Evolutionary conservation across 2,113 vertebrate species (phyloP), one percentile per base, ranked within the genome.

Genomic region (Heterotis niloticus): DNA sequence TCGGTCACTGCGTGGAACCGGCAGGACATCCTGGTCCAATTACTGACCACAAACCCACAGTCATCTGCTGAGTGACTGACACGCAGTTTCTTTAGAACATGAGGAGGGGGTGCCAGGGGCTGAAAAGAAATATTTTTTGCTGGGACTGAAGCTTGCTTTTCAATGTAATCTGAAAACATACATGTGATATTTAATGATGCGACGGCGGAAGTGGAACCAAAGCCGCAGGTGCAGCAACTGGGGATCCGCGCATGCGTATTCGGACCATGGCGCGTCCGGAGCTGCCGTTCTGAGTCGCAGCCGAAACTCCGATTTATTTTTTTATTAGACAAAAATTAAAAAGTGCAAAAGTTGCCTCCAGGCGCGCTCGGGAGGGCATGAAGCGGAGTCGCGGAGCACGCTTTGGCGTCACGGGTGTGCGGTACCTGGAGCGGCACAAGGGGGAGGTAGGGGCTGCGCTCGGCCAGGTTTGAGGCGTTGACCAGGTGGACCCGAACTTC

Each of bases 351-450:
- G 3, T 0, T 71, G 26, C 28, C 7, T 14, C 28, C 4, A 68
- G 69, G 54, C 71, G 4, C 1, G 16, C 44, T 62, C 12, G 7
- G 44, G 17, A 1, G 65, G 18, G 16, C 70, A 81, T 80, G 81
- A 79, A 74, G 75, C 56, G 23, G 4, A 65, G 66, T 78, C 71
- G 34, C 3, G 77, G 72, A 2, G 59, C 79, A 29, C n/a, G 70
- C 24, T 62, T 80, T 60, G 28, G 52, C 1, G 9, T 34, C 9
- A 56, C 65, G 16, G 72, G 70, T 7, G 76, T 85, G 23, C 77
- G 28, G 5, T 83, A 80, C 59, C 81, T 81, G 24, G 28, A 81
- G 4, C 59, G 66, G 28, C 83, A 85, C 74, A 81, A 79, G 68
- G 81, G 60, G 51, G 81, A 85, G 81, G 83, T 82, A 44, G 10